These are phyloP conservation scores for Hafferia zeledoni DNA, from an alignment of 2,797 vertebrate species.

Conservation along the genomic window DNA sequence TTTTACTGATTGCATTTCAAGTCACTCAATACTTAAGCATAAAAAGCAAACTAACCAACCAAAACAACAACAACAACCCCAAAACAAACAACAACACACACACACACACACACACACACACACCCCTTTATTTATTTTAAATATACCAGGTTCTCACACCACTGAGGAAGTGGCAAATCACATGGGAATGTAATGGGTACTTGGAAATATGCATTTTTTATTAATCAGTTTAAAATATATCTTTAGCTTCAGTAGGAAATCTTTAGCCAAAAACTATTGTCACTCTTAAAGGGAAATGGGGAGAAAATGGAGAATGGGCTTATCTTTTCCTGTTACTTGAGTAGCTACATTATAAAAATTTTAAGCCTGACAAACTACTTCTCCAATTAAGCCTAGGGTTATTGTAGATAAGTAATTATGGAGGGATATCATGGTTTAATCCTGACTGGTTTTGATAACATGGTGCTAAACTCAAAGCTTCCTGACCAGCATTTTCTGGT, in stretches of 20 bases:
- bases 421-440: not conserved
- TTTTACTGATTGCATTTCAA: not conserved
- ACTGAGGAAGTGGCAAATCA: not conserved
- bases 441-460: not conserved
- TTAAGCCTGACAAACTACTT: not conserved
- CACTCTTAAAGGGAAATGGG: not conserved
- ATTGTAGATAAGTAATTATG: not conserved
- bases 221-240: not conserved
- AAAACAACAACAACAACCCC: not conserved
- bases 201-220: not conserved
- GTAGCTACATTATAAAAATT: not conserved
- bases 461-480: conserved; percentile 23
- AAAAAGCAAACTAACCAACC: not conserved
- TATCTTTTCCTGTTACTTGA: not conserved
- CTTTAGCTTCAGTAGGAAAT: not conserved
- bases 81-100: not conserved
- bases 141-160: not conserved
- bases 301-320: not conserved
- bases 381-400: not conserved
- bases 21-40: not conserved
- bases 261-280: not conserved
- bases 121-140: not conserved
- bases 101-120: no score
- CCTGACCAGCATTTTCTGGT: not conserved
- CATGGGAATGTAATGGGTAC: not conserved